phyloP scores from a whole-genome alignment of 2,888 invertebrate genomes.

The Diabrotica balteata region DNA sequence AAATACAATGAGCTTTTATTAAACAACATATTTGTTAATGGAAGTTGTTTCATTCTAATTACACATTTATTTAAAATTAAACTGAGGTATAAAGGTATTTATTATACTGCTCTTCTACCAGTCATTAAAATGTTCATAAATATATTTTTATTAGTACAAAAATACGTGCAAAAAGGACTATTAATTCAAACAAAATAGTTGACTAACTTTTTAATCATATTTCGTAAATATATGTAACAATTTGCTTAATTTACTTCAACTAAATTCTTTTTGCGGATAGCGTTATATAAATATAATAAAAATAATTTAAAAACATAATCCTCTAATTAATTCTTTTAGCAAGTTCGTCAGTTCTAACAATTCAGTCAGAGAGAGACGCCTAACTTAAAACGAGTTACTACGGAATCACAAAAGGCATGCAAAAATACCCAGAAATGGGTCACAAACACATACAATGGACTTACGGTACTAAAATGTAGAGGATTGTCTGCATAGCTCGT shows the following conservation, averaged over 20 bases:
- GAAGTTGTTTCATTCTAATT: too few species aligned
- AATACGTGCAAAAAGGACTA: too few species aligned
- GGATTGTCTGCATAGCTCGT: not conserved
- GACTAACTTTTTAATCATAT: not conserved
- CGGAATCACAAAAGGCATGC: constrained; percentile 21
- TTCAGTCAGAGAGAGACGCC: constrained; percentile 8
- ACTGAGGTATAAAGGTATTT: too few species aligned
- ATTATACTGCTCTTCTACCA: too few species aligned
- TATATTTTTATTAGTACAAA: too few species aligned
- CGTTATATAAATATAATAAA: not conserved
- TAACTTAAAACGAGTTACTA: constrained; percentile 14
- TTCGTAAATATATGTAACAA: not conserved
- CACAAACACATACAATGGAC: constrained; percentile 18
- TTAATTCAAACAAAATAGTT: too few species aligned
- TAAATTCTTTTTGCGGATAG: too few species aligned
- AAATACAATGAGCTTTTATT: too few species aligned
- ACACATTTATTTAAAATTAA: too few species aligned
- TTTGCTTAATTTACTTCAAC: not conserved
- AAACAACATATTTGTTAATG: too few species aligned
- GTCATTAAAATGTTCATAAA: too few species aligned
- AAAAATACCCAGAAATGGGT: constrained; percentile 5
- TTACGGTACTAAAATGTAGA: constrained; percentile 15
- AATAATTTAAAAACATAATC: not conserved
- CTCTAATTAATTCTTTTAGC: not conserved
- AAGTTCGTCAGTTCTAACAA: not conserved